Conservation (phyloP, 2,888 invertebrate genomes). For the Xestobium rufovillosum region DNA sequence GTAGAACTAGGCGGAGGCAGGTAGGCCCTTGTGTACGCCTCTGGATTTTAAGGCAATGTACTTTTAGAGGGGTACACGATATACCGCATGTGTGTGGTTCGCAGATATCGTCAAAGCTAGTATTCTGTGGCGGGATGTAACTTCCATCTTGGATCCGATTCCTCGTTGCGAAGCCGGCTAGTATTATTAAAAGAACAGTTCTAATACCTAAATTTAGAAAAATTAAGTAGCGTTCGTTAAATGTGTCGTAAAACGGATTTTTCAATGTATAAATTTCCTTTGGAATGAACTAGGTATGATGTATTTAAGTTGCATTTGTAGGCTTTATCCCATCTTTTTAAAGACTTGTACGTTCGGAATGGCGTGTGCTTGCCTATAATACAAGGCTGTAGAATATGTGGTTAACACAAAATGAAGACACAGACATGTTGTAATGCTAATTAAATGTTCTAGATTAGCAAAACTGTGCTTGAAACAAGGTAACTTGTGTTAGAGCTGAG, state of each 20-base stretch:
- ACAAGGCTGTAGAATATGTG: conserved; percentile 53
- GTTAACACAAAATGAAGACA: conserved; percentile 40
- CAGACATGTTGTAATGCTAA: conserved; percentile 43
- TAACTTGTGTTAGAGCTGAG: conserved; percentile 30
- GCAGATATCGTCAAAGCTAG: conserved; percentile 42
- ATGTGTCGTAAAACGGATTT: conserved; percentile 35
- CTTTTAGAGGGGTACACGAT: conserved; percentile 48
- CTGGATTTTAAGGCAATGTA: conserved; percentile 49
- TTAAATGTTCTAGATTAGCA: conserved; percentile 44
- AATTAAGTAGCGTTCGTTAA: conserved; percentile 20
- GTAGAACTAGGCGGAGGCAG: too few species aligned
- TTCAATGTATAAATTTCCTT: conserved; percentile 53
- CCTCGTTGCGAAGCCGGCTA: conserved; percentile 65
- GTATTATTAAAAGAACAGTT: conserved; percentile 44
- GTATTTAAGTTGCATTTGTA: conserved; percentile 39
- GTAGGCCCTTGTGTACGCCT: too few species aligned
- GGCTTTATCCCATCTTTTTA: conserved; percentile 39
- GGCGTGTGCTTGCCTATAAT: conserved; percentile 59
- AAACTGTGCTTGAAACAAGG: conserved; percentile 43
- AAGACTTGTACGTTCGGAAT: conserved; percentile 47
- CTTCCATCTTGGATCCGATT: conserved; percentile 75
- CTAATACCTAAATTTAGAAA: conserved; percentile 20
- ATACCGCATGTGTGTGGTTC: conserved; percentile 42
- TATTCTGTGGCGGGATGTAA: conserved; percentile 59
- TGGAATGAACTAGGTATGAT: conserved; percentile 70